Percentiles rank a stretch among this genome's conserved stretches.
Conservation (phyloP, 23 tunicate genomes). For the Trididemnum clinides region DNA sequence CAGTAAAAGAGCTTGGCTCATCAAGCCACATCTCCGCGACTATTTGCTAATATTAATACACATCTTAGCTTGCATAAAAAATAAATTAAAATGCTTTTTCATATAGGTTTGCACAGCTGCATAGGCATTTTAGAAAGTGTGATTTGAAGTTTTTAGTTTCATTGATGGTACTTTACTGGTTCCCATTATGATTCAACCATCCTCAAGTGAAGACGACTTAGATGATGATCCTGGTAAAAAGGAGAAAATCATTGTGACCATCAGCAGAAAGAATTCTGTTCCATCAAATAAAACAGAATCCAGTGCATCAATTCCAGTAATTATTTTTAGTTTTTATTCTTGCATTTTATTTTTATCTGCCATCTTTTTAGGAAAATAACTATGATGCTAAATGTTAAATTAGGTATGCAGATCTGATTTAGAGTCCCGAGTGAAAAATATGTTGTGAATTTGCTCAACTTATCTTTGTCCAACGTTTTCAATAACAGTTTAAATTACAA, state of each 20-base stretch:
- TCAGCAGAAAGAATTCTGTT: background rate
- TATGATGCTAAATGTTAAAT: background rate
- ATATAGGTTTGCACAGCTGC: no score
- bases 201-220: conserved; percentile 13
- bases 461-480: background rate
- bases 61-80: no score
- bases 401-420: background rate
- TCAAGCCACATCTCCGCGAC: no score
- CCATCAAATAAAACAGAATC: background rate
- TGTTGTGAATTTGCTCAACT: background rate
- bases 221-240: background rate
- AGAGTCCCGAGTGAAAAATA: background rate
- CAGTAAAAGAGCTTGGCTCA: no score
- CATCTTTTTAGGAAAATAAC: background rate
- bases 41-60: no score
- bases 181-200: conserved; percentile 3
- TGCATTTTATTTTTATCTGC: background rate
- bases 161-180: background rate
- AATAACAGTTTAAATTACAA: background rate
- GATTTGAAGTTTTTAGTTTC: background rate
- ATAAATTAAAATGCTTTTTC: no score
- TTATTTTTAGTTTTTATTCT: background rate
- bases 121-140: no score
- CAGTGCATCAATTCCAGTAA: conserved; percentile 4
- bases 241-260: background rate